Percentiles rank a stretch among this genome's conserved stretches.
Evolutionary conservation across 2,797 vertebrate genomes (phyloP).

Genomic region (Valencia hispanica): DNA sequence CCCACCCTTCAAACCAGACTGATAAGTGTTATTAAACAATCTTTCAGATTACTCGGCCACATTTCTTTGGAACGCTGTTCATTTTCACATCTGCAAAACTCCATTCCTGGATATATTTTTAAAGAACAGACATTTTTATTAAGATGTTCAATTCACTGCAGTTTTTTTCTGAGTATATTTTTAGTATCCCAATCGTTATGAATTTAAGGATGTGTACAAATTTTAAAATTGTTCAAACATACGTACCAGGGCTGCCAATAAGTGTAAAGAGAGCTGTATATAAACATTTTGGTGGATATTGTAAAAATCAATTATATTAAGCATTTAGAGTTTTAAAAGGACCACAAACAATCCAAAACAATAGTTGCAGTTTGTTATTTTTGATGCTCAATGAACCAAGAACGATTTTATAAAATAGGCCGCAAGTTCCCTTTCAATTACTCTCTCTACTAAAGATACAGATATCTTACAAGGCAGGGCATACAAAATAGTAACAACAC

Average conservation of each 20-base stretch:
- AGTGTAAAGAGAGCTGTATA: no score
- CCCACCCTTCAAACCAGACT: neutral
- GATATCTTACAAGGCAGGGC: neutral
- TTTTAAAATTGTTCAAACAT: neutral
- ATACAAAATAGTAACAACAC: constrained; percentile 2
- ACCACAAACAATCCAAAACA: neutral
- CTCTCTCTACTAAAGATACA: neutral
- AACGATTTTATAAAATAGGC: neutral
- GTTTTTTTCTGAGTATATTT: neutral
- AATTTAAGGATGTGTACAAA: neutral
- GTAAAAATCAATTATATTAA: neutral
- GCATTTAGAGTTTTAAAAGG: neutral
- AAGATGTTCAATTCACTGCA: neutral
- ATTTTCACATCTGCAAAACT: neutral
- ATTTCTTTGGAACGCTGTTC: neutral
- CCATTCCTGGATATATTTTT: neutral
- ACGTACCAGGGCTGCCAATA: no score
- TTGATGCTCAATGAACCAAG: neutral
- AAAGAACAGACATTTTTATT: neutral
- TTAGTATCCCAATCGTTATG: neutral
- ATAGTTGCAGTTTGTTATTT: neutral
- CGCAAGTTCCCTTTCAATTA: neutral
- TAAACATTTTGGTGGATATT: neutral
- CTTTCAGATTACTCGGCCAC: neutral
- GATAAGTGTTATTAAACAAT: neutral